These are phyloP conservation scores for Alviniconcha strummeri DNA, from an alignment of 2,888 invertebrate genomes.

Conservation along the genomic window DNA sequence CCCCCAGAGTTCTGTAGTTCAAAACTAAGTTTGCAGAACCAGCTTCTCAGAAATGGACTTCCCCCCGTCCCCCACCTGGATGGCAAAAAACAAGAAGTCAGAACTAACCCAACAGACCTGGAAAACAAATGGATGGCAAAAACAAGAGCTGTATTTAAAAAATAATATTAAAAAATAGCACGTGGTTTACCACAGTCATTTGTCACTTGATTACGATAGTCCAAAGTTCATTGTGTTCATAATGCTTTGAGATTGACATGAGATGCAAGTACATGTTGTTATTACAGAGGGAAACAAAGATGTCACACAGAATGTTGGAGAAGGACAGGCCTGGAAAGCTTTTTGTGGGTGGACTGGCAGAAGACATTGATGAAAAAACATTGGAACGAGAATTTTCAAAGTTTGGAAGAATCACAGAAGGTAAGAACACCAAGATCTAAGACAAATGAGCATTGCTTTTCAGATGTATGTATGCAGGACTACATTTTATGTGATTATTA, in stretches of 20 bases:
- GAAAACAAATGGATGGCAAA: not conserved
- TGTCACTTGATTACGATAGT: not conserved
- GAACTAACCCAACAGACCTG: too few species aligned
- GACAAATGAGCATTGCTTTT: not conserved
- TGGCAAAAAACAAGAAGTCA: too few species aligned
- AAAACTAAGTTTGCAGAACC: too few species aligned
- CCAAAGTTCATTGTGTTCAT: not conserved
- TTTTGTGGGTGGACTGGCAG: conserved; percentile 62
- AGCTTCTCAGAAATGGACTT: too few species aligned
- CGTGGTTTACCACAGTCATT: too few species aligned
- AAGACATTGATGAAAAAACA: conserved; percentile 54
- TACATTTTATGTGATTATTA: too few species aligned
- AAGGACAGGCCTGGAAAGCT: conserved; percentile 65
- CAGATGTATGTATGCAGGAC: not conserved
- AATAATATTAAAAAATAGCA: too few species aligned
- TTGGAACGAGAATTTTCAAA: conserved; percentile 61
- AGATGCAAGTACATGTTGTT: not conserved
- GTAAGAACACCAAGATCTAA: conserved; percentile 41
- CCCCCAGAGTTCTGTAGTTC: too few species aligned
- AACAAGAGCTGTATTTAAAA: not conserved
- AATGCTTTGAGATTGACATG: not conserved
- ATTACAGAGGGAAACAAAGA: not conserved
- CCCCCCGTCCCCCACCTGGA: too few species aligned
- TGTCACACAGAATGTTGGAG: conserved; percentile 45
- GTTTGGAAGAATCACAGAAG: conserved; percentile 64